These are phyloP conservation scores for Sialis fuliginosa DNA, from an alignment of 2,888 invertebrate genomes.

Conservation along the genomic window DNA sequence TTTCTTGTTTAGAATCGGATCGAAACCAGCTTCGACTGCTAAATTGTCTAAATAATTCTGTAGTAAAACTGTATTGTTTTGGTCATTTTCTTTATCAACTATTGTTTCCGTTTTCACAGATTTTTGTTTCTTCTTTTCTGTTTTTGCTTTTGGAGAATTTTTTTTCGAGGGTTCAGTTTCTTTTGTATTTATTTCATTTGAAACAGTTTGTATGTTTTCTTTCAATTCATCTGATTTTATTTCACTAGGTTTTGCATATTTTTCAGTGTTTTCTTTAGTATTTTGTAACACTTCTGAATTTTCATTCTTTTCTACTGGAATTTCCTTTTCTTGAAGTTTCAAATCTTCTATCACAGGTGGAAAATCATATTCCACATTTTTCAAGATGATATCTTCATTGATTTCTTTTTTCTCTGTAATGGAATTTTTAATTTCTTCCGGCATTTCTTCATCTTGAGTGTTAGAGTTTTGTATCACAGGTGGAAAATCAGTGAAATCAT, in stretches of 20 bases:
- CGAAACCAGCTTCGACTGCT: too few species aligned
- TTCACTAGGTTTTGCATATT: constrained; percentile 1
- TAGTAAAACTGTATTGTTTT: constrained; percentile 10
- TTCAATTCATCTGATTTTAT: background rate
- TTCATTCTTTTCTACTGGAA: constrained; percentile 6
- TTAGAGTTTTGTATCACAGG: constrained; percentile 6
- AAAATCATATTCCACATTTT: constrained; percentile 10
- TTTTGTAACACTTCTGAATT: constrained; percentile 5
- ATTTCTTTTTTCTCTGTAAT: constrained; percentile 9
- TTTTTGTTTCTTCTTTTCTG: background rate
- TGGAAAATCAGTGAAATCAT: constrained; percentile 1
- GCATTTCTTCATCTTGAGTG: background rate
- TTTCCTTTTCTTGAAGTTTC: constrained; percentile 4
- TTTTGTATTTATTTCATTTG: background rate
- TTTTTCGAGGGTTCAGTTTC: background rate
- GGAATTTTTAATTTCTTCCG: too few species aligned
- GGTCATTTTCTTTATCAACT: constrained; percentile 1
- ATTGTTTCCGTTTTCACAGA: background rate
- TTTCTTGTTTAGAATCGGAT: too few species aligned
- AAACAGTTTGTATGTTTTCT: background rate
- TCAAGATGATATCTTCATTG: constrained; percentile 14
- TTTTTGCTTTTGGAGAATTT: background rate
- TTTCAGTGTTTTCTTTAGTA: constrained; percentile 10
- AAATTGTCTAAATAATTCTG: too few species aligned
- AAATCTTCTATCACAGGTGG: constrained; percentile 3